phyloP scores from a whole-genome alignment of 1,140 invertebrate genomes.

The Drepana arcuata region DNA sequence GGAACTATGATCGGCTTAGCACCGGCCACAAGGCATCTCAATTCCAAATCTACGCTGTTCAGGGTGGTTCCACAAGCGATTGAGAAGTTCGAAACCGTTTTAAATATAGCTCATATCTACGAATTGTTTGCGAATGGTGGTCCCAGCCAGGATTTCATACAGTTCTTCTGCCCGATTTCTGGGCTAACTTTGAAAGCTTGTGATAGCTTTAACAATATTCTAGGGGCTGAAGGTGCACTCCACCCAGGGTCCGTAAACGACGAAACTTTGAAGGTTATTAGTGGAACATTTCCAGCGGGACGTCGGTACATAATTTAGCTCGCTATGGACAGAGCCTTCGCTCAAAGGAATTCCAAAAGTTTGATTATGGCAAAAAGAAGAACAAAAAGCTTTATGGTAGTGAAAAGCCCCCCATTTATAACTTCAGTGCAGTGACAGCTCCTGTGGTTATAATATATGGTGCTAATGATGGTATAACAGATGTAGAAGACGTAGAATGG shows the following conservation, averaged over 20 bases:
- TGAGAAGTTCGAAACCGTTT: constrained; percentile 10
- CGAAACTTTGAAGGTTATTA: constrained; percentile 9
- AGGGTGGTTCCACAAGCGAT: constrained; percentile 11
- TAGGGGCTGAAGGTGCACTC: constrained; percentile 18
- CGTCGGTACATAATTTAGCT: constrained; percentile 77
- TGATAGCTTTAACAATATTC: constrained; percentile 3
- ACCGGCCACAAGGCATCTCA: constrained; percentile 29
- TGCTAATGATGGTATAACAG: constrained; percentile 42
- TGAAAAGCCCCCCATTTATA: constrained; percentile 58
- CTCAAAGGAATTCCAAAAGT: constrained; percentile 50
- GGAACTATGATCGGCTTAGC: constrained; percentile 34
- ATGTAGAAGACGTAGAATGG: constrained; percentile 40
- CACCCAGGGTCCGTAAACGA: constrained; percentile 4
- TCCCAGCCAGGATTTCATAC: constrained; percentile 22
- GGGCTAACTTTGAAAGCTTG: constrained; percentile 18
- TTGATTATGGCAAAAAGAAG: constrained; percentile 57
- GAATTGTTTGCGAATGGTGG: constrained; percentile 32
- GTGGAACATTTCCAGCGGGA: constrained; percentile 80
- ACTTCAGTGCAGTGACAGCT: constrained; percentile 63
- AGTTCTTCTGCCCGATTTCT: constrained; percentile 27
- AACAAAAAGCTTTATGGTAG: constrained; percentile 64
- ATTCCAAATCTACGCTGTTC: constrained; percentile 29
- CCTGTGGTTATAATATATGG: constrained; percentile 56
- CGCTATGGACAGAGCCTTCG: constrained; percentile 70
- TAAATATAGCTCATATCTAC: constrained; percentile 13